phyloP scores from a whole-genome alignment of 2,888 invertebrate species.

The Melanchra persicariae region DNA sequence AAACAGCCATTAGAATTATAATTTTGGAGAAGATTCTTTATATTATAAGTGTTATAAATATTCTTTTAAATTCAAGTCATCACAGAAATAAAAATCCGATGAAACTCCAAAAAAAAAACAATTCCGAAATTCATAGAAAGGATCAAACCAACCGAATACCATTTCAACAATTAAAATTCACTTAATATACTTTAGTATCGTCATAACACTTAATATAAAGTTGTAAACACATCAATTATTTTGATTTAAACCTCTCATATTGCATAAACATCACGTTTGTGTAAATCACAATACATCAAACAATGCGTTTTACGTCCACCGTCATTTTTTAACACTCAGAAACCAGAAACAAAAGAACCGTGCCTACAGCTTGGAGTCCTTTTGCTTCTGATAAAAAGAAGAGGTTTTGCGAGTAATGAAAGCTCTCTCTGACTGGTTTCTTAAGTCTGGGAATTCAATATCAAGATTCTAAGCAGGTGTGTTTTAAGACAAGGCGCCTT shows the following conservation, averaged over 20 bases:
- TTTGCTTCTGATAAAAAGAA: slow-evolving; percentile 64
- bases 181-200: slow-evolving; percentile 51
- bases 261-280: slow-evolving; percentile 68
- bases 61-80: slow-evolving; percentile 38
- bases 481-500: slow-evolving; percentile 84
- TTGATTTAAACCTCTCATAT: slow-evolving; percentile 60
- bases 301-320: slow-evolving; percentile 69
- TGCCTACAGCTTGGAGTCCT: slow-evolving; percentile 65
- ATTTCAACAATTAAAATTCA: slow-evolving; percentile 52
- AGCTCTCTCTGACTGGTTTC: slow-evolving; percentile 80
- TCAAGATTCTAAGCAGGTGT: slow-evolving; percentile 89
- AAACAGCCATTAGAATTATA: not conserved
- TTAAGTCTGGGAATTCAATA: slow-evolving; percentile 84
- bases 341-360: slow-evolving; percentile 72
- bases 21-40: not conserved
- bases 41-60: too few species aligned
- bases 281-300: slow-evolving; percentile 67
- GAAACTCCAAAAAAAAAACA: not conserved
- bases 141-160: slow-evolving; percentile 51
- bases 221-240: slow-evolving; percentile 57
- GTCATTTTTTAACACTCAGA: slow-evolving; percentile 75
- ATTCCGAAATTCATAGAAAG: slow-evolving; percentile 27
- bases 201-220: slow-evolving; percentile 53
- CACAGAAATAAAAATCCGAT: slow-evolving; percentile 6
- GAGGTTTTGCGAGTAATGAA: slow-evolving; percentile 73